A percentile compares a stretch with the other conserved stretches of the same genome.
Evolutionary conservation across 1,140 invertebrate genomes (phyloP).

Genomic region (Drosophila kanapiae): DNA sequence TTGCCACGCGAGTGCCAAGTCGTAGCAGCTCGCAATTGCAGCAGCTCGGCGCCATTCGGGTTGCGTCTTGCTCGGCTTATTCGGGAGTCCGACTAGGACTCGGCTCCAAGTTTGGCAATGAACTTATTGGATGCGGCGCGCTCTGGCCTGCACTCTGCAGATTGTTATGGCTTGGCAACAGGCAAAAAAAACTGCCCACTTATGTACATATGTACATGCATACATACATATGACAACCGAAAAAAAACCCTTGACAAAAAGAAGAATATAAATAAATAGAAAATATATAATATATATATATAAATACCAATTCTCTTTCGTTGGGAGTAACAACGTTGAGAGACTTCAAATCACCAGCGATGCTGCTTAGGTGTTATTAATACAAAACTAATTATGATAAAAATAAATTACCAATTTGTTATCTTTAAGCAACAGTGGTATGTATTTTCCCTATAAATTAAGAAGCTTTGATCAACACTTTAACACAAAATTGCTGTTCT

Average conservation of each 20-base stretch:
- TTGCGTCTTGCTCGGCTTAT: conserved; percentile 8
- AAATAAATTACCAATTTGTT: too few relatives aligned
- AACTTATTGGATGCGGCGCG: conserved; percentile 46
- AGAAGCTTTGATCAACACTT: not conserved
- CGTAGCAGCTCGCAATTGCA: conserved; percentile 1
- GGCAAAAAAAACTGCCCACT: conserved; percentile 4
- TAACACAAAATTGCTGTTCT: not conserved
- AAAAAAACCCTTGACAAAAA: too few relatives aligned
- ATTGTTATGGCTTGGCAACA: conserved; percentile 19
- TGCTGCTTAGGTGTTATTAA: too few relatives aligned
- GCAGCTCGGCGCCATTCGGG: conserved; percentile 13
- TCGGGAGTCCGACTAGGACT: conserved; percentile 1
- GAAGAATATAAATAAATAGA: too few relatives aligned
- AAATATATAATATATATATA: too few relatives aligned
- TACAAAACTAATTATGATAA: too few relatives aligned
- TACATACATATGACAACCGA: too few relatives aligned
- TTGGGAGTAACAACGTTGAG: too few relatives aligned
- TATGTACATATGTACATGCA: not conserved
- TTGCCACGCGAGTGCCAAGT: conserved; percentile 64
- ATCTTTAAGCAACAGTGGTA: not conserved
- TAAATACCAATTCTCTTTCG: too few relatives aligned
- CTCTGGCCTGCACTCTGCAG: conserved; percentile 29
- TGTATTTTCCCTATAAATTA: not conserved
- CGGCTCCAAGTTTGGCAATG: conserved; percentile 41
- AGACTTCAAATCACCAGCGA: too few relatives aligned